Evolutionary conservation across 2,113 vertebrate genomes (phyloP).

Genomic region (Mobula hypostoma): DNA sequence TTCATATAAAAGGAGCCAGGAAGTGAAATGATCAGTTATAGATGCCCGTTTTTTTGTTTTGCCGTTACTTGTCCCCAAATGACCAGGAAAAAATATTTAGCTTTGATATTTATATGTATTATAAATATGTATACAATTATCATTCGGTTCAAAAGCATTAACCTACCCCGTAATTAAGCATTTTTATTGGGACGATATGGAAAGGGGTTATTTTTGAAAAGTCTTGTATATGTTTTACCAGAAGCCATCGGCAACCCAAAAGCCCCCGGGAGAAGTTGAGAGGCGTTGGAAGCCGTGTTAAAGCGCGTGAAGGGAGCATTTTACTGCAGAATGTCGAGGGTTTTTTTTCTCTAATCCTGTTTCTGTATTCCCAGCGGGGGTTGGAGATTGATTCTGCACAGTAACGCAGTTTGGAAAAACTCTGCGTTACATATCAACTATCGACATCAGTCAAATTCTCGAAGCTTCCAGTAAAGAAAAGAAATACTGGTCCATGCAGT

Average conservation of each 20-base stretch:
- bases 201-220: conserved; percentile 38
- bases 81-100: neutral
- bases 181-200: conserved; percentile 39
- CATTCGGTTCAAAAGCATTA: conserved; percentile 36
- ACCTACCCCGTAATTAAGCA: neutral
- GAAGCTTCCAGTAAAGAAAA: conserved; percentile 44
- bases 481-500: conserved; percentile 42
- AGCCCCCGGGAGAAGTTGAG: neutral
- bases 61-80: neutral
- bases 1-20: neutral
- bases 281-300: conserved; percentile 41
- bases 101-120: neutral
- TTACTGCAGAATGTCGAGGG: conserved; percentile 32
- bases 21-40: neutral
- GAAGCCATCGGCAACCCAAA: conserved; percentile 31
- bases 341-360: conserved; percentile 49
- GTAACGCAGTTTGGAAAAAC: conserved; percentile 55
- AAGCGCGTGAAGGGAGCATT: conserved; percentile 43
- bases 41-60: neutral
- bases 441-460: conserved; percentile 48
- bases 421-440: conserved; percentile 52
- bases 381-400: conserved; percentile 44
- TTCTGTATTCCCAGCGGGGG: conserved; percentile 61
- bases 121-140: conserved; percentile 32
- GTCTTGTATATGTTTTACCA: conserved; percentile 14